Evolutionary conservation across 2,888 invertebrate genomes (phyloP).

Genomic region (Mycalesis mineus): DNA sequence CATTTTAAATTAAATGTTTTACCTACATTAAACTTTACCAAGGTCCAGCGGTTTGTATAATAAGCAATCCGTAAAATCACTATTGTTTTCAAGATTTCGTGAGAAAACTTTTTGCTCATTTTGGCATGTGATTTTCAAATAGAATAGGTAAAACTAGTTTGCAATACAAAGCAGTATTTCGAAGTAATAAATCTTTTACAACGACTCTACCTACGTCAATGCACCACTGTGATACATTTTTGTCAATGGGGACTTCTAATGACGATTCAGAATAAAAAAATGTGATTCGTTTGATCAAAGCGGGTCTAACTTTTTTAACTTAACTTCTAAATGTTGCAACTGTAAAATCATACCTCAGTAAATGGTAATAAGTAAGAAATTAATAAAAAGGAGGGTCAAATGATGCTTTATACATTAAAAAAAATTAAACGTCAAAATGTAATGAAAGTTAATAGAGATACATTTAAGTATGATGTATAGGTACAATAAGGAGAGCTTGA

Average conservation of each 20-base stretch:
- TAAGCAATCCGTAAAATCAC: neutral
- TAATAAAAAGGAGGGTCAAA: too few species aligned
- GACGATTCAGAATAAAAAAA: too few species aligned
- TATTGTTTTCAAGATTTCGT: neutral
- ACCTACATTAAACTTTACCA: neutral
- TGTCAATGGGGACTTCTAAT: too few species aligned
- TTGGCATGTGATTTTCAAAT: neutral
- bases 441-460: constrained; percentile 52
- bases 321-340: too few species aligned
- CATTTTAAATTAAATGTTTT: neutral
- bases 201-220: too few species aligned
- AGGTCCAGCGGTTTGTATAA: neutral
- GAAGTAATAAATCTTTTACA: too few species aligned
- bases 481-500: constrained; percentile 27
- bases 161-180: neutral
- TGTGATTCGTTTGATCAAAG: too few species aligned
- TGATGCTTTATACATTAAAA: too few species aligned
- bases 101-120: neutral
- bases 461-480: constrained; percentile 42
- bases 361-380: too few species aligned
- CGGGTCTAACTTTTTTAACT: too few species aligned
- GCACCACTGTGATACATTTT: too few species aligned
- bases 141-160: neutral
- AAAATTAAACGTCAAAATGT: constrained; percentile 62
- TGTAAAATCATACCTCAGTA: too few species aligned